Percentiles rank a stretch among this genome's conserved stretches.
Conservation (phyloP, 2,113 vertebrate genomes). For the Corvus hawaiiensis region DNA sequence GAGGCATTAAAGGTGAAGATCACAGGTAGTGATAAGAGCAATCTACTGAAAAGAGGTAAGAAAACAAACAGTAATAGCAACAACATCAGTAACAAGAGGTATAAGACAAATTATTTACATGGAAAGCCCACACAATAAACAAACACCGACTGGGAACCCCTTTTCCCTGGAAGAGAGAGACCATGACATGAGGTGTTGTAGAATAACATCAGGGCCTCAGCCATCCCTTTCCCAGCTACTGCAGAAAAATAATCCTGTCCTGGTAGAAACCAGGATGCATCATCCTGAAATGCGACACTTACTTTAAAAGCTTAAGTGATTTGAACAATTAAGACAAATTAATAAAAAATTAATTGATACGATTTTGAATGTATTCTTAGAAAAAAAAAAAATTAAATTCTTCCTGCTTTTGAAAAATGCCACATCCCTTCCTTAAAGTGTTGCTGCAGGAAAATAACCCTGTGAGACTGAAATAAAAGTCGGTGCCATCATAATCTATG, state of each 20-base stretch:
- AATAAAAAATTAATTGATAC: background rate
- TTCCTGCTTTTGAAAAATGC: background rate
- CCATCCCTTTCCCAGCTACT: background rate
- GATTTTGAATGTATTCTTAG: background rate
- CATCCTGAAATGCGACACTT: background rate
- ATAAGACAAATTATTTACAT: background rate
- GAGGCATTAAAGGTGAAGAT: background rate
- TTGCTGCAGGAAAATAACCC: background rate
- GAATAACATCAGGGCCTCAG: background rate
- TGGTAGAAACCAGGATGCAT: background rate
- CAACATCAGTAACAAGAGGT: background rate
- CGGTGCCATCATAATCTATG: background rate
- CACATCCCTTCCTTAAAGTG: background rate
- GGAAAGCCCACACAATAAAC: background rate
- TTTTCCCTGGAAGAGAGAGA: background rate
- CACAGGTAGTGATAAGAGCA: background rate
- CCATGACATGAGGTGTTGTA: background rate
- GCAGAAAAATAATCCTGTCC: background rate
- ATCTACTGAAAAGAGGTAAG: background rate
- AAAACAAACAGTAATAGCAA: background rate
- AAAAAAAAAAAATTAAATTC: background rate
- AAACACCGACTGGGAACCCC: fast-evolving
- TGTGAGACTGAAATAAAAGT: background rate
- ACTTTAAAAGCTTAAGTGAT: background rate
- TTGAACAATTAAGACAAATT: background rate